Percentiles rank a stretch among this genome's conserved stretches.
These are phyloP conservation scores for Neuroterus valhalla DNA, from an alignment of 1,140 invertebrate genomes.

Conservation along the genomic window DNA sequence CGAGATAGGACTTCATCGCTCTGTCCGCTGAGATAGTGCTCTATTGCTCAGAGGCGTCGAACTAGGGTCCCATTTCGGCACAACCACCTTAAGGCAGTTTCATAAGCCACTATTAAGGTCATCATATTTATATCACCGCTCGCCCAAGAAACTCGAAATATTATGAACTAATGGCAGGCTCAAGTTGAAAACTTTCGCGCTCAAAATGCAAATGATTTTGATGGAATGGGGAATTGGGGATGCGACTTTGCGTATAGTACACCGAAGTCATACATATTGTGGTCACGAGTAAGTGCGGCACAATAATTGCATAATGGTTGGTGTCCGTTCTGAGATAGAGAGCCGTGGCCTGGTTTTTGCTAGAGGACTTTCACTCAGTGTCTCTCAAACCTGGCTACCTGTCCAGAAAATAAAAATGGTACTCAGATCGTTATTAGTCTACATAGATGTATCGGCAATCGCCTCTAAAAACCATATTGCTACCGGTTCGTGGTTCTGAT, in stretches of 20 bases:
- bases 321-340: constrained; percentile 55
- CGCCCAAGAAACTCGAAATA: neutral
- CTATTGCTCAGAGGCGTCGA: too few relatives aligned
- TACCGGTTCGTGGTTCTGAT: neutral
- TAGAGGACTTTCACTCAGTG: constrained; percentile 61
- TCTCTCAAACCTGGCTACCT: constrained; percentile 35
- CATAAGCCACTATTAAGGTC: constrained; percentile 10
- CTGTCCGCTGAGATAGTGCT: too few relatives aligned
- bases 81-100: neutral
- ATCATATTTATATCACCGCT: constrained; percentile 5
- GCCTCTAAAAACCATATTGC: constrained; percentile 17
- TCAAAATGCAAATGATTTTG: constrained; percentile 57
- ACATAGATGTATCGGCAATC: constrained; percentile 24
- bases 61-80: too few relatives aligned
- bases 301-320: constrained; percentile 62
- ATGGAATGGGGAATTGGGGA: constrained; percentile 34
- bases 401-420: constrained; percentile 12
- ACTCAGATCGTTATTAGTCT: neutral
- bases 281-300: constrained; percentile 47
- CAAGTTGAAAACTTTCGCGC: constrained; percentile 55
- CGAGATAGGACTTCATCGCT: too few relatives aligned
- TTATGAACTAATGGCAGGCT: constrained; percentile 29
- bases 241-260: constrained; percentile 38
- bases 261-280: constrained; percentile 23
- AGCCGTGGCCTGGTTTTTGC: constrained; percentile 66